These are phyloP conservation scores for Rhabdomys pumilio DNA, from an alignment of 2,797 vertebrate genomes.

Conservation along the genomic window DNA sequence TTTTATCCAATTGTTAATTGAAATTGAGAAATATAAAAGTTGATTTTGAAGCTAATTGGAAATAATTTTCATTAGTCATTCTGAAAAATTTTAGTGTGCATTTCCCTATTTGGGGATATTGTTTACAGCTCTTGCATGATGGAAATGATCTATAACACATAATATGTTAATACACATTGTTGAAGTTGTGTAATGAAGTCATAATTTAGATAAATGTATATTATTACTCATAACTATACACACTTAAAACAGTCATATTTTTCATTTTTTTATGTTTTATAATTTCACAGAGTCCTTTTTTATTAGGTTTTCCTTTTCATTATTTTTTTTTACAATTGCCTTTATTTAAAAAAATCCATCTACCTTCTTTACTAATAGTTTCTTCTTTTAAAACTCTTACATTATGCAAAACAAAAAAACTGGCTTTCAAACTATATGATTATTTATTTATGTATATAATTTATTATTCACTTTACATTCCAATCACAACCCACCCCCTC, in stretches of 20 bases:
- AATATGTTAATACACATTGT: neutral
- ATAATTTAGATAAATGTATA: neutral
- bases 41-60: neutral
- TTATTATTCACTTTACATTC: neutral
- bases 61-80: conserved; percentile 7
- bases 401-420: neutral
- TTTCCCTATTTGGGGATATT: conserved; percentile 5
- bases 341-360: neutral
- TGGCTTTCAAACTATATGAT: neutral
- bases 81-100: neutral
- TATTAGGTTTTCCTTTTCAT: no score
- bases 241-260: neutral
- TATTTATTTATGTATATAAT: neutral
- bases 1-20: neutral
- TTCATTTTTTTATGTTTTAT: neutral
- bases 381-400: neutral
- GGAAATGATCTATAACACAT: neutral
- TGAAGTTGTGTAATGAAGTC: conserved; percentile 36
- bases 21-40: neutral
- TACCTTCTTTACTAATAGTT: neutral
- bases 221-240: neutral
- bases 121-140: neutral
- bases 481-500: neutral
- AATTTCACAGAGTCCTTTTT: neutral
- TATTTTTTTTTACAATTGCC: neutral